phyloP scores from a whole-genome alignment of 2,888 invertebrate genomes.

The Tenthredo livida region DNA sequence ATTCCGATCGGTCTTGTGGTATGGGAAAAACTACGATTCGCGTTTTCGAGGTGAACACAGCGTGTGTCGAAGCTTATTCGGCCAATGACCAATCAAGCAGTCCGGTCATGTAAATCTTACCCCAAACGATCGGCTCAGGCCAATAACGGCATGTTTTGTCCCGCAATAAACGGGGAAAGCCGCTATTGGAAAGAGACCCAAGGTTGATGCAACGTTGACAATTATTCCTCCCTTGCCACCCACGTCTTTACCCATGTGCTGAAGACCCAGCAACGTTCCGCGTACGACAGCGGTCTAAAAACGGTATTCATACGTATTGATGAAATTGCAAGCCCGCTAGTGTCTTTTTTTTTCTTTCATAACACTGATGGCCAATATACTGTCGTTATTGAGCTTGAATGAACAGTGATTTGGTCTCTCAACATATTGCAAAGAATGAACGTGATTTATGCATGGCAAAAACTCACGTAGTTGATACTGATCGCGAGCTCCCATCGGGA shows the following conservation, averaged over 20 bases:
- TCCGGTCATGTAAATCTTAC: background rate
- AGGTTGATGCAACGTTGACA: conserved; percentile 17
- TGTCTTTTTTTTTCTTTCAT: too few species aligned
- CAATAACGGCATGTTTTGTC: conserved; percentile 26
- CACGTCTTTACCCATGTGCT: conserved; percentile 28
- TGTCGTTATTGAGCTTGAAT: too few species aligned
- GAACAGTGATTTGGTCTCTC: too few species aligned
- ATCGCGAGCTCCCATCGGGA: conserved; percentile 68
- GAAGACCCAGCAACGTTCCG: conserved; percentile 32
- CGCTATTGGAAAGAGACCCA: background rate
- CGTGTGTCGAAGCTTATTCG: too few species aligned
- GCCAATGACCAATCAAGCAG: too few species aligned
- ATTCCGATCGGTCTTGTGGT: background rate
- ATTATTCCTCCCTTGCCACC: conserved; percentile 37
- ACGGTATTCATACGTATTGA: background rate
- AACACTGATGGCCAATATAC: too few species aligned
- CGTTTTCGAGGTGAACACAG: background rate
- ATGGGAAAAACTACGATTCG: too few species aligned
- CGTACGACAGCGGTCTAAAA: conserved; percentile 27
- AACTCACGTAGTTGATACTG: conserved; percentile 63
- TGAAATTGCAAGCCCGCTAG: too few species aligned
- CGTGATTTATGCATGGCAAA: too few species aligned
- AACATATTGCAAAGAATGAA: too few species aligned
- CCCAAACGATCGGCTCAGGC: conserved; percentile 18
- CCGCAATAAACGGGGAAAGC: conserved; percentile 1